These are phyloP conservation scores for Dione vanillae DNA, from an alignment of 2,888 invertebrate species.

Conservation along the genomic window DNA sequence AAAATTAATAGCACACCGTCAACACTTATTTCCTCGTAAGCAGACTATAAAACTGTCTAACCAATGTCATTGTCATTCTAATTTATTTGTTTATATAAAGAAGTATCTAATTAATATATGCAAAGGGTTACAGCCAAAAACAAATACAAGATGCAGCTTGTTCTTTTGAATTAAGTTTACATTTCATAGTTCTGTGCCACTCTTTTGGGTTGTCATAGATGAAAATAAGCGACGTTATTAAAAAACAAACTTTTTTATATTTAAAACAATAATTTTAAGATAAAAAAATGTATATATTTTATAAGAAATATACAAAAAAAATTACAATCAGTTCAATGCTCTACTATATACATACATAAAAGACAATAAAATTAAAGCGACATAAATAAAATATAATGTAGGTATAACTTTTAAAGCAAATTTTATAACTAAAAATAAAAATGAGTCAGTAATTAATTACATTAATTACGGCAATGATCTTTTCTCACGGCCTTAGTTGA, in stretches of 20 bases:
- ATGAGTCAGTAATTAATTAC: conserved; percentile 37
- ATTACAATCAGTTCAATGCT: too few species aligned
- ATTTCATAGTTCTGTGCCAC: not conserved
- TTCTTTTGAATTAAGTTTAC: conserved; percentile 10
- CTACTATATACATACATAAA: not conserved
- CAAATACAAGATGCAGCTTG: conserved; percentile 22
- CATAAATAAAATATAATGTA: not conserved
- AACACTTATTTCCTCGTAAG: conserved; percentile 51
- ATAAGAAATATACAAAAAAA: too few species aligned
- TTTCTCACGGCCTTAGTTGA: conserved; percentile 40
- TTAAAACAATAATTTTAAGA: too few species aligned
- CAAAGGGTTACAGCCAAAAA: conserved; percentile 49
- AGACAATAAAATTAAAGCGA: not conserved
- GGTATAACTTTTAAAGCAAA: not conserved
- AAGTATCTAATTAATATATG: conserved; percentile 64
- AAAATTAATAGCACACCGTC: conserved; percentile 31
- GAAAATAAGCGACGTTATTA: not conserved
- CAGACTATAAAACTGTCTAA: conserved; percentile 63
- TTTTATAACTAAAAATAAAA: conserved; percentile 31
- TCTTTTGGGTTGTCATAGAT: not conserved
- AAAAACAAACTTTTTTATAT: not conserved
- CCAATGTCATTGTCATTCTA: conserved; percentile 66
- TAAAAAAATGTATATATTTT: too few species aligned
- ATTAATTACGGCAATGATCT: conserved; percentile 29
- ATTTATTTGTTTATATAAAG: conserved; percentile 64